A percentile compares a stretch with the other conserved stretches of the same genome.
Conservation (phyloP, 2,113 vertebrate species). For the Melanotaenia duboulayi region DNA sequence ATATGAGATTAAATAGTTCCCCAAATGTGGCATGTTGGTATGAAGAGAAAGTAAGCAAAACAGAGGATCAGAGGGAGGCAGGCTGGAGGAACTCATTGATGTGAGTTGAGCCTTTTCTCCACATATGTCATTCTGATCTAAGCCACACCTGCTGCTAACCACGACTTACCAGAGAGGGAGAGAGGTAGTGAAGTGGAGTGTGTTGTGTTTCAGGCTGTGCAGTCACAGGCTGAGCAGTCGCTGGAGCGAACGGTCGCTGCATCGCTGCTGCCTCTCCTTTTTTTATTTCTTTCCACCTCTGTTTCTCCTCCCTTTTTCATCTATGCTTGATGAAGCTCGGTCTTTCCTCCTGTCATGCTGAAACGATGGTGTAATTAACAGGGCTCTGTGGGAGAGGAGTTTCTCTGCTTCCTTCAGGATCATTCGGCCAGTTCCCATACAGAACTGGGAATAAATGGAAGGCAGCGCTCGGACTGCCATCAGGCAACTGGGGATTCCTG, state of each 20-base stretch:
- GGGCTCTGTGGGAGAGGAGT: constrained; percentile 57
- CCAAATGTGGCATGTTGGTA: background rate
- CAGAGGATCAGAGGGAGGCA: background rate
- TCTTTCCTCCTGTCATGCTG: constrained; percentile 30
- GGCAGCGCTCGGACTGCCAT: constrained; percentile 22
- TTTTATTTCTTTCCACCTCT: constrained; percentile 10
- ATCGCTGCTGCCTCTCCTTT: constrained; percentile 35
- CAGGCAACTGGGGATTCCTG: constrained; percentile 55
- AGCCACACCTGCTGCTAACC: constrained; percentile 85
- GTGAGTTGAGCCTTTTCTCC: constrained; percentile 73
- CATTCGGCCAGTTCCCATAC: constrained; percentile 21
- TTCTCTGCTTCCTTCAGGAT: constrained; percentile 19
- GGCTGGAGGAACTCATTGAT: constrained; percentile 31
- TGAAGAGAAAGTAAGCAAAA: background rate
- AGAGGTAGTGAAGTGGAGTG: constrained; percentile 40
- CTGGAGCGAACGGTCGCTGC: constrained; percentile 50
- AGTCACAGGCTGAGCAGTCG: constrained; percentile 64
- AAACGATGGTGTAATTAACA: constrained; percentile 74
- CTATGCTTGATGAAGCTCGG: constrained; percentile 59
- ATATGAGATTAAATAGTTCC: background rate
- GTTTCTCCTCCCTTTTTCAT: constrained; percentile 46
- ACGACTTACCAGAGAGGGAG: constrained; percentile 44
- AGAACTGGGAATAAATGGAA: constrained; percentile 37
- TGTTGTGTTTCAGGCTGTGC: constrained; percentile 73
- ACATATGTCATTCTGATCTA: constrained; percentile 83